Base-by-base conservation (phyloP, 2,797 vertebrate genomes). In the Acanthornis magna region DNA sequence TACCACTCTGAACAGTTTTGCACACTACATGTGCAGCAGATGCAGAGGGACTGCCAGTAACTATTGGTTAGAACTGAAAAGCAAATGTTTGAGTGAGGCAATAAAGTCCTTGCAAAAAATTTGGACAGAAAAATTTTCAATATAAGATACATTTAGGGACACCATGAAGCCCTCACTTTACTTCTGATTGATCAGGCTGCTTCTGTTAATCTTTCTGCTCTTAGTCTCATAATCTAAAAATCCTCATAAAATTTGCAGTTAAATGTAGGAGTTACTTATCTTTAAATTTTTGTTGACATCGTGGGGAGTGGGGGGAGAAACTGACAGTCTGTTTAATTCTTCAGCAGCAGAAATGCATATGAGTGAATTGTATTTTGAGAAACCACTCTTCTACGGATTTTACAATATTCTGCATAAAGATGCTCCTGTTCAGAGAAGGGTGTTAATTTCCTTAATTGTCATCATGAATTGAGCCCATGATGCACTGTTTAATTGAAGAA, bases 351-450 rank as follows among this genome's bases (percentile, higher is more conserved):
- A 72, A 88, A 72, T 43, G 34, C 16, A 47, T 20, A 21, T 7
- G 10, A 76, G 40, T 26, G 57, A 88, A 76, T 12, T 53, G 26
- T 83, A 34, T 73, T 93, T 90, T 85, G 61, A 86, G 68, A 72
- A 86, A 50, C 19, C 30, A 54, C 25, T 83, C 67, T 67, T 63
- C 57, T 57, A 61, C 32, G 82, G 79, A 78, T 70, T 40, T 54
- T 51, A 17, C 43, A 74, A 3, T 77, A 50, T 57, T 80, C 76
- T 83, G 21, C 9, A 4, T 85, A 70, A 93, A 85, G 45, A 55
- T 70, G 47, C 13, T 68, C 12, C 60, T 73, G 12, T 65, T 91
- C 27, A 61, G 60, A 40, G 58, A 70, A 42, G 16, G 51, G 73
- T 76, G 26, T 50, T 76, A 74, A 74, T 14, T 68, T 82, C 40